Conservation (phyloP, 2,797 vertebrate species). For the Salarias fasciatus region DNA sequence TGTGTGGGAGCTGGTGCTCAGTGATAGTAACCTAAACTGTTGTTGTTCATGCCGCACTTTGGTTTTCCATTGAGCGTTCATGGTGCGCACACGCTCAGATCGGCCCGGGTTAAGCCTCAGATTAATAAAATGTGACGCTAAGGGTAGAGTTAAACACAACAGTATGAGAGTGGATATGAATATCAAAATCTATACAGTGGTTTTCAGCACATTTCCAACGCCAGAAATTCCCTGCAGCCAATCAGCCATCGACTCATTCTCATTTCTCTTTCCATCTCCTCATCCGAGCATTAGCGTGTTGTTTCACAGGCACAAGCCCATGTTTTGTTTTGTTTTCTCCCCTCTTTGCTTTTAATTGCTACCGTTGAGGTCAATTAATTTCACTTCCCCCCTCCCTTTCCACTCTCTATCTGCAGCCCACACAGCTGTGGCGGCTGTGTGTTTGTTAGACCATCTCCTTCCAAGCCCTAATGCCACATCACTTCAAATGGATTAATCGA, state of each 20-base stretch:
- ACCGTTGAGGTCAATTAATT: slow-evolving; percentile 85
- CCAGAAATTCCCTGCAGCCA: slow-evolving; percentile 14
- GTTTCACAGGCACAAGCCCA: slow-evolving; percentile 70
- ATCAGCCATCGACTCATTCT: slow-evolving; percentile 53
- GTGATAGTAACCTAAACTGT: slow-evolving; percentile 30
- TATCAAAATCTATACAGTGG: slow-evolving; percentile 4
- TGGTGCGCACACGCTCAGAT: slow-evolving; percentile 28
- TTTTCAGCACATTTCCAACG: slow-evolving; percentile 35
- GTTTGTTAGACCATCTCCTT: slow-evolving; percentile 80
- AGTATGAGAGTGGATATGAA: no score
- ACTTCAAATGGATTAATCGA: slow-evolving; percentile 84
- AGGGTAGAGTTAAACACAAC: no score
- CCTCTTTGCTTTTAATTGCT: slow-evolving; percentile 84
- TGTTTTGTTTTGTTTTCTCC: slow-evolving; percentile 80
- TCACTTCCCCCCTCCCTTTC: slow-evolving; percentile 57
- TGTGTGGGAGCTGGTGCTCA: slow-evolving; percentile 23
- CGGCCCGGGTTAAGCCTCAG: not conserved
- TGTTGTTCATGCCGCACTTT: slow-evolving; percentile 1
- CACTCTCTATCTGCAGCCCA: slow-evolving; percentile 79
- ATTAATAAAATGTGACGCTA: slow-evolving; percentile 36
- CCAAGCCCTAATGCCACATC: slow-evolving; percentile 82
- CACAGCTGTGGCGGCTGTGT: slow-evolving; percentile 78
- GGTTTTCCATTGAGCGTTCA: slow-evolving; percentile 20
- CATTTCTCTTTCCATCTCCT: slow-evolving; percentile 62
- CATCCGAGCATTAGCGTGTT: slow-evolving; percentile 66